These are phyloP conservation scores for Micrasema minimum DNA, from an alignment of 1,140 invertebrate genomes.

Conservation along the genomic window DNA sequence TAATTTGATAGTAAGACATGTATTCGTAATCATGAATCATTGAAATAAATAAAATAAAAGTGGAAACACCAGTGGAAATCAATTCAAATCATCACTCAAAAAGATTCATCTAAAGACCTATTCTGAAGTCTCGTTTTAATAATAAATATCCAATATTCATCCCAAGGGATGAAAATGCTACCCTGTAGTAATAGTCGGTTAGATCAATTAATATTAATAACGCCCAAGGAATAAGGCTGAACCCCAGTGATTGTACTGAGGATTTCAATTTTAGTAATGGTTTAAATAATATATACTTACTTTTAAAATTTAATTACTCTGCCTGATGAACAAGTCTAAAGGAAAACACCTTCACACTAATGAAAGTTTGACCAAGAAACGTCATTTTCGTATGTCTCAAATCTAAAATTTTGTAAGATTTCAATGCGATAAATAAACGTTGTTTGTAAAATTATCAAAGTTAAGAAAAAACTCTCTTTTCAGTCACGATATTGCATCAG, in stretches of 20 bases:
- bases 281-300: slow-evolving; percentile 31
- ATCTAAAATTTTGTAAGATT: too few species aligned
- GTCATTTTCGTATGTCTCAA: too few species aligned
- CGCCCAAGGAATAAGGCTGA: neutral
- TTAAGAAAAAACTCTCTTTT: too few species aligned
- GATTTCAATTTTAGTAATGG: slow-evolving; percentile 37
- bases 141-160: slow-evolving; percentile 12
- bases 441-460: too few species aligned
- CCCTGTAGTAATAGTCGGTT: neutral
- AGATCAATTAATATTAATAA: slow-evolving; percentile 19
- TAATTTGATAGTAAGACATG: too few species aligned
- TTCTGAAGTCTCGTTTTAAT: neutral
- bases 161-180: slow-evolving; percentile 2
- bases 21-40: too few species aligned
- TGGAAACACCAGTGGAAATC: too few species aligned
- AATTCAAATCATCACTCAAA: slow-evolving; percentile 8
- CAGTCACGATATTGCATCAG: too few species aligned
- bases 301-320: too few species aligned
- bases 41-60: too few species aligned
- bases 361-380: slow-evolving; percentile 52
- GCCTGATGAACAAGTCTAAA: slow-evolving; percentile 13
- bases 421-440: too few species aligned
- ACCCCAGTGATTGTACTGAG: slow-evolving; percentile 15
- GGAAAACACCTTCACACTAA: slow-evolving; percentile 43
- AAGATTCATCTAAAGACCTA: neutral